Conservation (phyloP, 2,797 vertebrate genomes). For the Hybognathus amarus region DNA sequence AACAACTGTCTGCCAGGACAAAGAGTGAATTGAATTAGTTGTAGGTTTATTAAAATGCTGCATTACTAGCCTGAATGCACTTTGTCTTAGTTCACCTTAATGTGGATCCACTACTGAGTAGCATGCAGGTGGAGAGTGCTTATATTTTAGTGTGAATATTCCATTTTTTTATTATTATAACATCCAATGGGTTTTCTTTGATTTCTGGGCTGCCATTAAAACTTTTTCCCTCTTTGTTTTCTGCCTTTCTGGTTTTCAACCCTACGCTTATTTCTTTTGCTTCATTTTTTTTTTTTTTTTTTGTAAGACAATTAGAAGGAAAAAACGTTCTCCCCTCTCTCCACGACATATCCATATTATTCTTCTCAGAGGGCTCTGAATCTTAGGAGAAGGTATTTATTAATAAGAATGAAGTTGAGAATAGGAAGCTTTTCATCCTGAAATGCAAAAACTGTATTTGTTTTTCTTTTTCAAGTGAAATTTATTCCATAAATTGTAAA, state of each 20-base stretch:
- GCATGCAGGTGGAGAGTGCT: conserved; percentile 59
- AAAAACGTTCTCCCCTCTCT: conserved; percentile 21
- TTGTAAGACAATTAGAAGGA: conserved; percentile 41
- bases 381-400: conserved; percentile 72
- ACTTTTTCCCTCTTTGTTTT: neutral
- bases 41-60: conserved; percentile 58
- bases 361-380: conserved; percentile 53
- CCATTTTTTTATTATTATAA: neutral
- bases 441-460: conserved; percentile 62
- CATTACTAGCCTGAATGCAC: conserved; percentile 62
- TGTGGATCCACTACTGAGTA: conserved; percentile 64
- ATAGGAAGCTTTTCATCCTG: conserved; percentile 56
- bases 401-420: conserved; percentile 65
- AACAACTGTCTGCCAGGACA: conserved; percentile 45
- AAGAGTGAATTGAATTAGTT: conserved; percentile 48
- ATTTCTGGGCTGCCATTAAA: neutral
- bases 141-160: conserved; percentile 50
- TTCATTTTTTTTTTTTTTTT: conserved; percentile 33
- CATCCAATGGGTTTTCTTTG: conserved; percentile 28
- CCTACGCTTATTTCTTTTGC: conserved; percentile 18
- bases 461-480: conserved; percentile 66
- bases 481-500: conserved; percentile 79
- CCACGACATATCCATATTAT: conserved; percentile 49
- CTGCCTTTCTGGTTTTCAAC: conserved; percentile 8
- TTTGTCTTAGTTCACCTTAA: conserved; percentile 62